A percentile compares a stretch with the other conserved stretches of the same genome.
Conservation (phyloP, 1,140 invertebrate species). For the Drosophila insularis region DNA sequence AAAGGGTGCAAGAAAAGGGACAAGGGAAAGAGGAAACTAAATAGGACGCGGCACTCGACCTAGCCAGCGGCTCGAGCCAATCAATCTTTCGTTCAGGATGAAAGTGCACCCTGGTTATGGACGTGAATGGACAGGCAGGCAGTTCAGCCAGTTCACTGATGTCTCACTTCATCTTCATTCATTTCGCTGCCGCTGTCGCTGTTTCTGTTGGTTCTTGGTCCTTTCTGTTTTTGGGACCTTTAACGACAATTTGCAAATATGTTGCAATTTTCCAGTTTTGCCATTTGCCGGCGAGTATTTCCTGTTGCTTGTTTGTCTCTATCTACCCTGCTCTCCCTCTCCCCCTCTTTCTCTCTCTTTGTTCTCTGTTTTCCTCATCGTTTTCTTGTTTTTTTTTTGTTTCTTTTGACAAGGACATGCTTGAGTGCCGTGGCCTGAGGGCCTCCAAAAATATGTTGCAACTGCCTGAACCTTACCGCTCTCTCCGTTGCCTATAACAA, state of each 20-base stretch:
- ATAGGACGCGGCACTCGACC: constrained; percentile 35
- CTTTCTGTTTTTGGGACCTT: constrained; percentile 18
- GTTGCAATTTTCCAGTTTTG: constrained; percentile 69
- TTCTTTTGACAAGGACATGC: constrained; percentile 41
- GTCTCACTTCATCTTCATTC: constrained; percentile 73
- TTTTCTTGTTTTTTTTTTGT: not conserved
- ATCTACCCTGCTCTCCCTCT: not conserved
- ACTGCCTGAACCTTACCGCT: constrained; percentile 37
- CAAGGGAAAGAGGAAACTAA: constrained; percentile 19
- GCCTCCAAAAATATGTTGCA: constrained; percentile 63
- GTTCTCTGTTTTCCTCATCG: constrained; percentile 17
- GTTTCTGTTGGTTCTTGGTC: not conserved
- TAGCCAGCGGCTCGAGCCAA: constrained; percentile 35
- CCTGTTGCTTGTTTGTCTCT: constrained; percentile 28
- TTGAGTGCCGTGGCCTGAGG: constrained; percentile 41
- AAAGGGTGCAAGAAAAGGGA: constrained; percentile 12
- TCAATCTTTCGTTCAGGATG: constrained; percentile 44
- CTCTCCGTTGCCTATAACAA: constrained; percentile 25
- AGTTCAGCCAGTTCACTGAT: constrained; percentile 42
- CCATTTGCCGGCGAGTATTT: constrained; percentile 23
- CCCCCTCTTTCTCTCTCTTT: not conserved
- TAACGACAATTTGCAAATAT: constrained; percentile 77
- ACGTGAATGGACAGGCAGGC: constrained; percentile 33
- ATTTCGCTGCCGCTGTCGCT: constrained; percentile 45
- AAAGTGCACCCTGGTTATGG: not conserved